phyloP scores from a whole-genome alignment of 2,888 invertebrate genomes.

The Troides helena region DNA sequence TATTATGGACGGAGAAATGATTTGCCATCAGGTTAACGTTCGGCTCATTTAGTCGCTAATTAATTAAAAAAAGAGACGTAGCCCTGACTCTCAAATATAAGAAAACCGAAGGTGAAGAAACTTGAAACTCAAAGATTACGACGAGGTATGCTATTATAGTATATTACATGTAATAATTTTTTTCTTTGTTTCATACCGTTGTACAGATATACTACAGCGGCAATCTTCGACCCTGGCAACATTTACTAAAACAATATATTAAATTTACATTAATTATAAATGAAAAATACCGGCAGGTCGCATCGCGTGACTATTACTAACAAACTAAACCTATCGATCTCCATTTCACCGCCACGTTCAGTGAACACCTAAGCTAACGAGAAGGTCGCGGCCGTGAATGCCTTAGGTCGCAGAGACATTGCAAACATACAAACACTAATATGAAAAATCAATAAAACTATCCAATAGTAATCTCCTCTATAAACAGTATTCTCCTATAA shows the following conservation, averaged over 20 bases:
- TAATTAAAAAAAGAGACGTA: too few species aligned
- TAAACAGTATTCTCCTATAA: too few species aligned
- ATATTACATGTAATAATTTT: too few species aligned
- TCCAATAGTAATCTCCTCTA: too few species aligned
- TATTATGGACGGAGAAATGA: too few species aligned
- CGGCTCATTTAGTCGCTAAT: too few species aligned
- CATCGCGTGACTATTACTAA: constrained; percentile 15
- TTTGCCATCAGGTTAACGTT: too few species aligned
- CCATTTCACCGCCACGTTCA: constrained; percentile 12
- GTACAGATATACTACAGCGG: background rate
- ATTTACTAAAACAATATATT: background rate
- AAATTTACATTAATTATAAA: background rate
- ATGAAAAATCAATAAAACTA: background rate
- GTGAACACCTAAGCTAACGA: constrained; percentile 10
- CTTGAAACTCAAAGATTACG: too few species aligned
- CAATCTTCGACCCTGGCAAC: background rate
- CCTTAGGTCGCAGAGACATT: constrained; percentile 3
- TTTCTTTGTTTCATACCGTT: too few species aligned
- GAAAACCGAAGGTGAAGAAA: too few species aligned
- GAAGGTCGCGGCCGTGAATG: constrained; percentile 27
- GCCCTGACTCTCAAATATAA: too few species aligned
- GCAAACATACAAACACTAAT: background rate
- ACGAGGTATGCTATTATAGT: too few species aligned
- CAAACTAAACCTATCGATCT: constrained; percentile 21
- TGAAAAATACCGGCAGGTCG: background rate